Base-by-base conservation (phyloP, 2,888 invertebrate species). In the Pollenia griseotomentosa region DNA sequence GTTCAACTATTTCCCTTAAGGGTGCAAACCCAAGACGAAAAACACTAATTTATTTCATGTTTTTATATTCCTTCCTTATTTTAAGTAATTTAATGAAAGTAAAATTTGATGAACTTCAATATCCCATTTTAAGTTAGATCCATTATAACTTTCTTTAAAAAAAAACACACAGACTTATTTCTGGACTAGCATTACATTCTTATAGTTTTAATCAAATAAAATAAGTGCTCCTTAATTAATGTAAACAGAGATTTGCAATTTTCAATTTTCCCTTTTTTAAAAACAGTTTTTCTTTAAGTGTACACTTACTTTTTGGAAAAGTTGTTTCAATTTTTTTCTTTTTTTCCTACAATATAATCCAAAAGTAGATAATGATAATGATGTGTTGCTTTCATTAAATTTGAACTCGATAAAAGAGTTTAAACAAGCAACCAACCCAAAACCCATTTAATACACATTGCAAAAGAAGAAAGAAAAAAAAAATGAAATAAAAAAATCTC, bases 361-460 rank as follows among this genome's bases (percentile, higher is more conserved):
- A 66, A 42, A 48, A 82, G 66, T 19, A 74, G 44, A 66, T 77
- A 71, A 85, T 63, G 68, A 61, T 65, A 70, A 81, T 71, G 48
- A 70, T 61, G 68, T 81, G 55, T 53, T 70, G 65, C 78, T 79
- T 84, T 84, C 78, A 78, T 79, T 79, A 84, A 79, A 66, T 59
- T 73, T 66, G 8, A 73, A 78, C 51, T 42, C 16, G 59, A 70
- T 46, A 40, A 77, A 71, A 53, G n/a, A 74, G n/a, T 42, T n/a
- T 23, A 68, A 23, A 14, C 51, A 73, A 51, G 10, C 7, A 70
- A 53, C 46, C 59, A 61, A 7, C 48, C 55, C 19, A 23, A 61
- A 23, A 51, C 8, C 16, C 51, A 59, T 16, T 10, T 23, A 42
- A 44, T 10, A 0, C 19, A 6, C 6, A 14, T 59, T 42, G 61